Evolutionary conservation across 2,888 invertebrate species (phyloP).

Genomic region (Pammene aurita): DNA sequence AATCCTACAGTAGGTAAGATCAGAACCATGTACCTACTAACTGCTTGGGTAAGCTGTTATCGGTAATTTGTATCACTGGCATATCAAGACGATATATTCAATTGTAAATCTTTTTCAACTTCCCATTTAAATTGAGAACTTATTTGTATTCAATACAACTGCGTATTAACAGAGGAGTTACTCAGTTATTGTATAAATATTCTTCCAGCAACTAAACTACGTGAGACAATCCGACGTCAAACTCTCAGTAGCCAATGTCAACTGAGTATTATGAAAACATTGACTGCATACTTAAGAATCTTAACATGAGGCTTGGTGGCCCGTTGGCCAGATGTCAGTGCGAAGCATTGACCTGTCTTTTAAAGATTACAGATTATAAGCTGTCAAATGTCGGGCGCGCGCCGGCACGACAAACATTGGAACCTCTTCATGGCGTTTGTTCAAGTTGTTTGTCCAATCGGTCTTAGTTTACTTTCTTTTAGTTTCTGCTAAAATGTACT

Average conservation of each 20-base stretch:
- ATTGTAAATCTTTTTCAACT: too few relatives aligned
- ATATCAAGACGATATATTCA: too few relatives aligned
- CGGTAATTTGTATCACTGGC: too few relatives aligned
- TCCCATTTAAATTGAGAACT: neutral
- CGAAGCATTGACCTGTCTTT: slow-evolving; percentile 37
- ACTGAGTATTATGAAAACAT: slow-evolving; percentile 36
- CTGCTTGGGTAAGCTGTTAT: too few relatives aligned
- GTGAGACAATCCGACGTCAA: slow-evolving; percentile 18
- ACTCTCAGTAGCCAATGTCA: slow-evolving; percentile 22
- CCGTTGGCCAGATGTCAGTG: slow-evolving; percentile 15
- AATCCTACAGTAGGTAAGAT: too few relatives aligned
- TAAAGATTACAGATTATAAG: slow-evolving; percentile 35
- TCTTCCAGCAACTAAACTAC: slow-evolving; percentile 10
- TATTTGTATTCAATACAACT: slow-evolving; percentile 19
- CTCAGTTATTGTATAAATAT: slow-evolving; percentile 20
- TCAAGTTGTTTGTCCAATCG: slow-evolving; percentile 54
- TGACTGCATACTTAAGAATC: slow-evolving; percentile 29
- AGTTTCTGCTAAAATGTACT: slow-evolving; percentile 50
- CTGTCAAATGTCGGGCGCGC: slow-evolving; percentile 36
- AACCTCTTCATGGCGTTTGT: slow-evolving; percentile 29
- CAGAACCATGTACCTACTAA: too few relatives aligned
- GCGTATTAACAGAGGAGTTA: neutral
- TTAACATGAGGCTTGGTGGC: slow-evolving; percentile 17
- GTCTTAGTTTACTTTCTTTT: slow-evolving; percentile 55
- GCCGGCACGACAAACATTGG: slow-evolving; percentile 32